Evolutionary conservation across 2,797 vertebrate species (phyloP).

Genomic region (Crenuchus spilurus): DNA sequence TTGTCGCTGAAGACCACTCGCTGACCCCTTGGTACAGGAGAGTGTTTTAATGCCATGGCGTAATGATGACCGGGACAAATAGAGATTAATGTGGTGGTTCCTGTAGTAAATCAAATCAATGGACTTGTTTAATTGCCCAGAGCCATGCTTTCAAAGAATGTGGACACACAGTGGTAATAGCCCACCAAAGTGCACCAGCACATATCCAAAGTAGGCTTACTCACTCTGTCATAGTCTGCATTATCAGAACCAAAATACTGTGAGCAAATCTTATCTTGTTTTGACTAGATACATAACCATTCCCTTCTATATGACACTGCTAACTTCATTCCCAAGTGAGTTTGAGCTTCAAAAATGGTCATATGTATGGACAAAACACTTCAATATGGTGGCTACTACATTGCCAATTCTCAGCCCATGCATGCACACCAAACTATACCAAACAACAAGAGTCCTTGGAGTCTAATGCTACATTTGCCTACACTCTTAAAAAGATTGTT

Average conservation of each 20-base stretch:
- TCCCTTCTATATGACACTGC: neutral
- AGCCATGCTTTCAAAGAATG: conserved; percentile 13
- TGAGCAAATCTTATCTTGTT: conserved; percentile 11
- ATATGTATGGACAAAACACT: no score
- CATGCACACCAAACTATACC: no score
- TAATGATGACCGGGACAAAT: conserved; percentile 50
- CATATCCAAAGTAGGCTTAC: conserved; percentile 10
- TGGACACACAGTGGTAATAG: conserved; percentile 5
- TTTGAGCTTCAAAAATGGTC: no score
- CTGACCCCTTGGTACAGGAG: conserved; percentile 32
- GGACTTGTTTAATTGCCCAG: conserved; percentile 26
- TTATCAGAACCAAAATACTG: conserved; percentile 23
- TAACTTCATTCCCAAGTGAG: no score
- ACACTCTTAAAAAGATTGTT: no score
- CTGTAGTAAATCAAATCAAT: conserved; percentile 46
- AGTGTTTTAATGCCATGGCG: conserved; percentile 31
- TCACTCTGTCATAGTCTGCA: neutral
- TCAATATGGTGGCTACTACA: no score
- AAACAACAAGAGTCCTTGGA: no score
- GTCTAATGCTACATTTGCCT: no score
- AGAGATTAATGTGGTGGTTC: conserved; percentile 50
- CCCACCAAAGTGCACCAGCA: neutral
- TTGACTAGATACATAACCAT: neutral
- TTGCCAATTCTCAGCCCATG: no score
- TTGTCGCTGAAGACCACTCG: conserved; percentile 10